These are phyloP conservation scores for Wiebesia pumilae DNA, from an alignment of 1,140 invertebrate genomes.

Conservation along the genomic window DNA sequence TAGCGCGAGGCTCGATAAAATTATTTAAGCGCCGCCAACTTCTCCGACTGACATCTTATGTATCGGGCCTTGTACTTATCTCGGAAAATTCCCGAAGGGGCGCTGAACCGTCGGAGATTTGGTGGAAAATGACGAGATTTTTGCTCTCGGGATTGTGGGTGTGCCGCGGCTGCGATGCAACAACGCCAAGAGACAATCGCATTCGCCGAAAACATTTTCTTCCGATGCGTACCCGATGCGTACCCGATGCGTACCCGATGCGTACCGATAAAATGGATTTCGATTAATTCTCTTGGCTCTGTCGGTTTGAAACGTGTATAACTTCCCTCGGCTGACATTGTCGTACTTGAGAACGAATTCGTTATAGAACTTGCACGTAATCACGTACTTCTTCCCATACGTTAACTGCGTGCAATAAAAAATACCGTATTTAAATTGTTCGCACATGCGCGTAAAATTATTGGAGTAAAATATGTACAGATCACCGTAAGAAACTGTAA, in stretches of 20 bases:
- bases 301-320: background rate
- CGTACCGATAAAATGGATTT: too few species aligned
- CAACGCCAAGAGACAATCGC: too few species aligned
- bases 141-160: too few species aligned
- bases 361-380: background rate
- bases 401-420: background rate
- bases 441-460: constrained; percentile 3
- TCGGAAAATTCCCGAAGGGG: too few species aligned
- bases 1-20: background rate
- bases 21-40: background rate
- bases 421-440: constrained; percentile 1
- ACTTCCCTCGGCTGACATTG: background rate
- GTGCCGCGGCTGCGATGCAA: too few species aligned
- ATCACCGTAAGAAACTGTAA: constrained; percentile 15
- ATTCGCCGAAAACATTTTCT: too few species aligned
- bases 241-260: too few species aligned
- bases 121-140: too few species aligned
- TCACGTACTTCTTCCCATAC: background rate
- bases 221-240: too few species aligned
- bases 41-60: background rate
- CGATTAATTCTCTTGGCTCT: background rate
- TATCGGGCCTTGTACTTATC: background rate
- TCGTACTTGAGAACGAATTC: background rate
- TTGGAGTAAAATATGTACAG: constrained; percentile 10
- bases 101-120: too few species aligned